Evolutionary conservation across 1,140 invertebrate genomes (phyloP).

Genomic region (Hyles vespertilio): DNA sequence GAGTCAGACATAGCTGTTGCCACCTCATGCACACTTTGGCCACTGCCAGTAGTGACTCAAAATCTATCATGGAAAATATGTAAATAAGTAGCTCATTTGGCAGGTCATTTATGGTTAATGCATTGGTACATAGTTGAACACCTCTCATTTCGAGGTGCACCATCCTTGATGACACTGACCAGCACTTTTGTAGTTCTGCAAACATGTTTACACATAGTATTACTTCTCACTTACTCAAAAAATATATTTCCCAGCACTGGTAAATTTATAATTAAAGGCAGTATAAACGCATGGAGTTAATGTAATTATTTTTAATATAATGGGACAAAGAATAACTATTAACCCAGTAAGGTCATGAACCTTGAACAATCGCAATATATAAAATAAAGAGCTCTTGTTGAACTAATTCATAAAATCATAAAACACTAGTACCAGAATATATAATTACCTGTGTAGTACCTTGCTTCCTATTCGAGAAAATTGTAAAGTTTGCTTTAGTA

Average conservation of each 20-base stretch:
- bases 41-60: conserved; percentile 67
- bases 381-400: conserved; percentile 9
- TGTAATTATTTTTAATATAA: conserved; percentile 13
- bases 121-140: conserved; percentile 41
- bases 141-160: conserved; percentile 67
- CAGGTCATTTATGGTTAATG: conserved; percentile 69
- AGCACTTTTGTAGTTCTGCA: conserved; percentile 49
- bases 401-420: conserved; percentile 10
- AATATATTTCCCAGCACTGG: neutral
- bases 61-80: conserved; percentile 74
- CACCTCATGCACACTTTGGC: conserved; percentile 71
- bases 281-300: no score
- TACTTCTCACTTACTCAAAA: neutral
- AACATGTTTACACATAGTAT: conserved; percentile 16
- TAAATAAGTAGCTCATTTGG: conserved; percentile 75
- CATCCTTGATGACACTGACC: conserved; percentile 42
- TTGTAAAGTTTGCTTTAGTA: conserved; percentile 63
- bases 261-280: no score
- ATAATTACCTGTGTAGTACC: conserved; percentile 54
- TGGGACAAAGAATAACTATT: conserved; percentile 26
- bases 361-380: conserved; percentile 27
- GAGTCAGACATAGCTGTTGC: conserved; percentile 68
- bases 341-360: conserved; percentile 36
- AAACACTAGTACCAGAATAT: conserved; percentile 13
- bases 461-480: conserved; percentile 65